Base-by-base conservation (phyloP, 2,888 invertebrate genomes). In the Dione juno region DNA sequence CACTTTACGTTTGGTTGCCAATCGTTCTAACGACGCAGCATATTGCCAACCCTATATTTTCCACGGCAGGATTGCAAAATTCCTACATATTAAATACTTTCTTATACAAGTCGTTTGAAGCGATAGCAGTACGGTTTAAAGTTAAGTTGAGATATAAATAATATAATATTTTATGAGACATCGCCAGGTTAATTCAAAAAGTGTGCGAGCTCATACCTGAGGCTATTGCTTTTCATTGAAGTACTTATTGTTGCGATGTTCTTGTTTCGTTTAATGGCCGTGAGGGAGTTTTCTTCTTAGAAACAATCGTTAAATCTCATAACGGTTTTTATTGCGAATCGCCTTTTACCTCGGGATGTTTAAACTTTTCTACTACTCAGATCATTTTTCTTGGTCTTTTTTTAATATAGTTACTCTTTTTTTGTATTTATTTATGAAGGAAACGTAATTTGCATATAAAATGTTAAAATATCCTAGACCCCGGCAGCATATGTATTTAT, bases 181-280 rank as follows among this genome's bases (percentile, higher is more conserved):
- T 76, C 76, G 79, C 72, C 67, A 72, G 78, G 77, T 79, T 78
- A 82, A 82, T 82, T 82, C 77, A 77, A 78, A 81, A 84, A 82
- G 79, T 77, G 76, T 78, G 78, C 65, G 71, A 66, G 70, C 45
- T 69, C 67, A 64, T 73, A 72, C 67, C 73, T 70, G 66, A 53
- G 67, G 73, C 72, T 77, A 74, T 77, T 74, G 75, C 75, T 76
- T 74, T 74, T 75, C 77, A 72, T 74, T 76, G 77, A 76, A 77
- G 70, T 77, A 77, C 73, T 74, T 76, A 76, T 77, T 77, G 76
- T 77, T 75, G 70, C 71, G 63, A 71, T 69, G 70, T 73, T 74
- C 74, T 72, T 74, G 72, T 77, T 74, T 75, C 71, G 66, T 76
- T 74, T 74, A 71, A 74, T 65, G 58, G 72, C 45, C 61, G 67